phyloP scores from a whole-genome alignment of 2,888 invertebrate species.

The Ctenicera cuprea region DNA sequence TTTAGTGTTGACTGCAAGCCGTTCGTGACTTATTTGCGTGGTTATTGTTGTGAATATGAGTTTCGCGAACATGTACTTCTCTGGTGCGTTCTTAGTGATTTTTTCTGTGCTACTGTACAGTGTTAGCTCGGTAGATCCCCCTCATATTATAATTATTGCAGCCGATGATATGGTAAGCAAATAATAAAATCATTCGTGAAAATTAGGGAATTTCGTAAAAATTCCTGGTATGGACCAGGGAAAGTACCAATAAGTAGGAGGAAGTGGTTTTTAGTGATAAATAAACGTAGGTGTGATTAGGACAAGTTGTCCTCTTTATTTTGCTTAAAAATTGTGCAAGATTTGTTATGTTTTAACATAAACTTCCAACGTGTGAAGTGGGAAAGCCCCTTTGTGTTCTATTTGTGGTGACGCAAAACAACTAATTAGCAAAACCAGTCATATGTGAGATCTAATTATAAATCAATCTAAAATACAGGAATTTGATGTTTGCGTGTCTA shows the following conservation, averaged over 20 bases:
- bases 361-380: too few species aligned
- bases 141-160: slow-evolving; percentile 83
- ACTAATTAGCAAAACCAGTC: too few species aligned
- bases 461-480: too few species aligned
- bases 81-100: slow-evolving; percentile 36
- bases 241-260: not conserved
- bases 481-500: too few species aligned
- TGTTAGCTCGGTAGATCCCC: slow-evolving; percentile 63
- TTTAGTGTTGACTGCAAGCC: slow-evolving; percentile 41
- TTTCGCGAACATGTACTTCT: not conserved
- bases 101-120: slow-evolving; percentile 38
- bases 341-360: too few species aligned
- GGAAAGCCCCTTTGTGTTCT: too few species aligned
- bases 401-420: too few species aligned
- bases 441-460: too few species aligned
- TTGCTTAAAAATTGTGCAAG: too few species aligned
- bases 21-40: slow-evolving; percentile 22
- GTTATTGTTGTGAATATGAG: slow-evolving; percentile 5
- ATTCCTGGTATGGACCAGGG: not conserved
- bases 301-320: too few species aligned
- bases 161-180: slow-evolving; percentile 84
- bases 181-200: not conserved
- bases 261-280: not conserved
- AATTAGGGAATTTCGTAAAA: not conserved
- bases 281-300: not conserved